Evolutionary conservation across 2,797 vertebrate genomes (phyloP).

Genomic region (Geotrypetes seraphini): DNA sequence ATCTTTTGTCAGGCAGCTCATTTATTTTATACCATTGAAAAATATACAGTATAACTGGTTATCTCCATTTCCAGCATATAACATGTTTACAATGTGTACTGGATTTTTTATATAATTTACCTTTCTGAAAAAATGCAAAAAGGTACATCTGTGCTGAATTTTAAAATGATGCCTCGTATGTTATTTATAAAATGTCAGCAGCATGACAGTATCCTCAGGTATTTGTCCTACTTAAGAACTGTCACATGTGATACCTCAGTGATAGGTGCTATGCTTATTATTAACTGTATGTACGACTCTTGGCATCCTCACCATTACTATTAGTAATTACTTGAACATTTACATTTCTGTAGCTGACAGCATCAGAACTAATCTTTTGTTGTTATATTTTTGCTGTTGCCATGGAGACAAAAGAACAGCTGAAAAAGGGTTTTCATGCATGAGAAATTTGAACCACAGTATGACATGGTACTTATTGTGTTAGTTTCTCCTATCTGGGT

Average conservation of each 20-base stretch:
- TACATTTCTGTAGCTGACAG: slow-evolving; percentile 42
- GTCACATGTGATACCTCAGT: slow-evolving; percentile 13
- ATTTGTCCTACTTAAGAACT: slow-evolving; percentile 34
- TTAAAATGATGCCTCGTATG: slow-evolving; percentile 26
- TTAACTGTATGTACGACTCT: slow-evolving; percentile 13
- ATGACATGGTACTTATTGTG: no score
- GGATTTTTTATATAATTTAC: slow-evolving; percentile 15
- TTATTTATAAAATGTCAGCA: slow-evolving; percentile 39
- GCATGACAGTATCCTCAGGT: slow-evolving; percentile 21
- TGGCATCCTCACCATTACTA: slow-evolving; percentile 30
- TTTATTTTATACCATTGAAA: no score
- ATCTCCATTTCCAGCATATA: background rate
- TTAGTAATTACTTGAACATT: slow-evolving; percentile 26
- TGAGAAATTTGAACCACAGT: slow-evolving; percentile 6
- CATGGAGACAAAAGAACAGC: slow-evolving; percentile 56
- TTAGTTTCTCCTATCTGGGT: no score
- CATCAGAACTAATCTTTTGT: slow-evolving; percentile 43
- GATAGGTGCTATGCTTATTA: slow-evolving; percentile 21
- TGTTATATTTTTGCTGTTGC: slow-evolving; percentile 49
- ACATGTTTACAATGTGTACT: background rate
- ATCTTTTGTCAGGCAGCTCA: no score
- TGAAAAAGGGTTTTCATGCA: slow-evolving; percentile 34
- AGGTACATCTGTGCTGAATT: slow-evolving; percentile 21
- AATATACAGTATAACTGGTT: no score
- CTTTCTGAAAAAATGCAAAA: slow-evolving; percentile 24